Evolutionary conservation across 2,797 vertebrate species (phyloP), one percentile per base, ranked within the genome.

Genomic region (Hemitrygon akajei): DNA sequence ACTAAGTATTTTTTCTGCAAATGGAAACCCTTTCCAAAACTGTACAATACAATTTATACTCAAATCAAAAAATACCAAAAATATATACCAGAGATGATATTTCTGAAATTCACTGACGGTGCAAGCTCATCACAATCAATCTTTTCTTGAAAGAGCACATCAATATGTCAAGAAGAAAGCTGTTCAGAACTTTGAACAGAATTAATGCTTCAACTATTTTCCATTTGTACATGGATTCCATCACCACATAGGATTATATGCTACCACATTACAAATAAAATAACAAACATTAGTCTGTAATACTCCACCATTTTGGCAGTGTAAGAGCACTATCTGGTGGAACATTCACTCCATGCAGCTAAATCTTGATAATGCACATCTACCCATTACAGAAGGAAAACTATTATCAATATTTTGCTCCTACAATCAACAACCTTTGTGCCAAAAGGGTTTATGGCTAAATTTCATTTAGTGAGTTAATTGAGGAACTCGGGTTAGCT

Each of bases 181-280:
- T 92, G 37, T 92, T 34, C 89, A 73, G 89, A 75, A 71, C 47
- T n/a, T 69, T 37, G 60, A 69, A 82, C 81, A 82, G 81, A 56
- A 91, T 69, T 91, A 69, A 14, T 69, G 87, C 7, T 69, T 91
- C 5, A 69, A 9, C 20, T 25, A 27, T 56, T 30, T 75, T 30
- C 18, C 37, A 75, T 56, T 11, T 37, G 27, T 40, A 71, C 18
- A 56, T 34, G n/a, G 27, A 75, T 75, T 27, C n/a, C 25, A 47
- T 6, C 69, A 75, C 66, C 89, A 73, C 66, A 47, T 47, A 75
- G 37, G 40, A n/a, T 75, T 20, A 47, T 73, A 73, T 7, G 40
- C n/a, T 71, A 75, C 34, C 9, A 18, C 63, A 40, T 69, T 69
- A 37, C 6, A 34, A 69, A 20, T 25, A 92, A 92, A 75, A 2